phyloP scores from a whole-genome alignment of 2,888 invertebrate genomes.

The Nomada hirtipes region DNA sequence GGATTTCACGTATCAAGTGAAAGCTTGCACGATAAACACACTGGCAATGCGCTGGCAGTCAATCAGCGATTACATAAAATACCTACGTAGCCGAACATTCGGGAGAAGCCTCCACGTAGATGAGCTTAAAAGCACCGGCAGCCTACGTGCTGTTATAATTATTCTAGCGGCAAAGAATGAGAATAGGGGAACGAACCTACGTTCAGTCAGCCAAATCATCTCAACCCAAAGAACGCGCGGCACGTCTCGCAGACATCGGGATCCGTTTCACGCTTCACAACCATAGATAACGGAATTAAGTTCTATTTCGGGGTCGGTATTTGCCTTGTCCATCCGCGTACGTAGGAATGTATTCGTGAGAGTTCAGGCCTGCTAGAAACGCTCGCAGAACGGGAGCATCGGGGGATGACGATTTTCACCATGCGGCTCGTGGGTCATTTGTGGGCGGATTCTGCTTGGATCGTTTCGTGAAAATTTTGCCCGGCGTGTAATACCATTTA shows the following conservation, averaged over 20 bases:
- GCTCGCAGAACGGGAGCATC: slow-evolving; percentile 55
- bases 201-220: slow-evolving; percentile 40
- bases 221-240: slow-evolving; percentile 26
- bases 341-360: background rate
- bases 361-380: slow-evolving; percentile 59
- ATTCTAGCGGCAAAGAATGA: no score
- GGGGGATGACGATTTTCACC: slow-evolving; percentile 32
- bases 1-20: no score
- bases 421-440: slow-evolving; percentile 32
- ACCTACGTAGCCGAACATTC: no score
- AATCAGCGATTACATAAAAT: no score
- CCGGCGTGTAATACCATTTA: slow-evolving; percentile 24
- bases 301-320: background rate
- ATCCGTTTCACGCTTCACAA: background rate
- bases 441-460: slow-evolving; percentile 10
- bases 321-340: slow-evolving; percentile 53
- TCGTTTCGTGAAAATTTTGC: slow-evolving; percentile 51
- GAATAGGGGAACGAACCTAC: slow-evolving; percentile 42
- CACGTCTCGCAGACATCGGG: slow-evolving; percentile 12
- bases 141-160: no score
- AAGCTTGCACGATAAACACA: no score
- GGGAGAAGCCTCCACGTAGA: no score
- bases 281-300: slow-evolving; percentile 30
- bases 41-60: no score
- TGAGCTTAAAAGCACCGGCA: no score